Evolutionary conservation across 2,797 vertebrate species (phyloP).

Genomic region (Microchirus variegatus): DNA sequence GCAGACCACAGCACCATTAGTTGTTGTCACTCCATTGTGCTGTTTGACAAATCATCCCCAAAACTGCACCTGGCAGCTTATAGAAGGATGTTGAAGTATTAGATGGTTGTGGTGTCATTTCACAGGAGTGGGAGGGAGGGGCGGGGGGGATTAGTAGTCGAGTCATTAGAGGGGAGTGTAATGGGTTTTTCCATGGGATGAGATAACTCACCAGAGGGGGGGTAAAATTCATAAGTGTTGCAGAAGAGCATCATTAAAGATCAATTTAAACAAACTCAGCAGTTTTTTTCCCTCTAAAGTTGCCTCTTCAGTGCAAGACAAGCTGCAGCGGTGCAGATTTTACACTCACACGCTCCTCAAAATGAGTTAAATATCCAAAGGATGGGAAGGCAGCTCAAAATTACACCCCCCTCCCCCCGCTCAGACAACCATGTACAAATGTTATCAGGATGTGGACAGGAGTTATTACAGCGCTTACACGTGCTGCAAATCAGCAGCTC

Average conservation of each 20-base stretch:
- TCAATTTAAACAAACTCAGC: conserved; percentile 24
- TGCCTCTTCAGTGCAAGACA: background rate
- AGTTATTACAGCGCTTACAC: conserved; percentile 4
- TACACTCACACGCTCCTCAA: background rate
- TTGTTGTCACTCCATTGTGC: background rate
- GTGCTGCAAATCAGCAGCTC: conserved; percentile 11
- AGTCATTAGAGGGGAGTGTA: conserved; percentile 30
- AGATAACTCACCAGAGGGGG: conserved; percentile 43
- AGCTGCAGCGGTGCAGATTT: conserved; percentile 4
- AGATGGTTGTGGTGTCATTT: conserved; percentile 28
- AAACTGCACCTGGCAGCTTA: conserved; percentile 32
- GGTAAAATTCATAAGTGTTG: conserved; percentile 24
- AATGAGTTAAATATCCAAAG: conserved; percentile 8
- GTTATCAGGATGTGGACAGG: conserved; percentile 9
- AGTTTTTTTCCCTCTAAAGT: background rate
- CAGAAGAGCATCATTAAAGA: conserved; percentile 30
- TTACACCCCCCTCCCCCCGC: too few species aligned
- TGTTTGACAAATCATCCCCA: conserved; percentile 29
- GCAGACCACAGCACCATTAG: conserved; percentile 16
- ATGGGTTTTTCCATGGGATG: conserved; percentile 11
- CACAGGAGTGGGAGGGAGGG: conserved; percentile 15
- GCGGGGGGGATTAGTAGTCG: conserved; percentile 7
- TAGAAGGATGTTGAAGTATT: conserved; percentile 28
- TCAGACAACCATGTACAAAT: conserved; percentile 1
- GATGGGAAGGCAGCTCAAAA: conserved; percentile 7